Base-by-base conservation (phyloP, 2,888 invertebrate species). In the Papilio gigon region DNA sequence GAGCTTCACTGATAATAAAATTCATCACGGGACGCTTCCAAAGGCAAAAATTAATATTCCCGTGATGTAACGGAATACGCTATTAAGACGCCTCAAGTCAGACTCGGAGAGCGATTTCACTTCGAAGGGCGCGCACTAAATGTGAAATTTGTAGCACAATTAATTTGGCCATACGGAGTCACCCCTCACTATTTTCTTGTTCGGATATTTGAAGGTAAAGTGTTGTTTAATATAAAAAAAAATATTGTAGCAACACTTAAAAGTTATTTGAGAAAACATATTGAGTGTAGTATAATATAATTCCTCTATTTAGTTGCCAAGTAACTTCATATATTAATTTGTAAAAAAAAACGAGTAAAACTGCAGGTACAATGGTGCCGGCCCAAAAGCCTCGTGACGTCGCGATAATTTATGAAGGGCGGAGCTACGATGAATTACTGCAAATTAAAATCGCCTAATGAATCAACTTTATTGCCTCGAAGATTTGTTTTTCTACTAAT, bases 381-480 rank as follows among this genome's bases (percentile, higher is more conserved):
- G 35, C 17, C 47, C 53, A 27, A 44, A 42, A 17, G n/a, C 58
- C 68, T 42, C 58, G 27, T 40, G 53, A 60, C 61, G 61, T 22
- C 22, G 20, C 4, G 37, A 59, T 64, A 73, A 73, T 56, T 47
- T 62, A 66, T 70, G 65, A 67, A 65, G 71, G 75, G 72, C 73
- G 72, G 79, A 81, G 79, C 80, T 80, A 81, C 86, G 82, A 89
- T 89, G 90, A 90, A 89, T 89, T 89, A 90, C 88, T 90, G 89
- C 89, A 89, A 89, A 90, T 90, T 90, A 89, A 90, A 89, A 89
- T 88, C 89, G 87, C 87, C 88, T 87, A 90, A 90, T 89, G 88
- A 90, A 89, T 89, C 88, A 85, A 88, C 82, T 87, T 90, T 88
- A 89, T 85, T 84, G 84, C 76, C 73, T 74, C 71, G 82, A 86